phyloP scores from a whole-genome alignment of 2,113 vertebrate species.

The Catagonus wagneri region DNA sequence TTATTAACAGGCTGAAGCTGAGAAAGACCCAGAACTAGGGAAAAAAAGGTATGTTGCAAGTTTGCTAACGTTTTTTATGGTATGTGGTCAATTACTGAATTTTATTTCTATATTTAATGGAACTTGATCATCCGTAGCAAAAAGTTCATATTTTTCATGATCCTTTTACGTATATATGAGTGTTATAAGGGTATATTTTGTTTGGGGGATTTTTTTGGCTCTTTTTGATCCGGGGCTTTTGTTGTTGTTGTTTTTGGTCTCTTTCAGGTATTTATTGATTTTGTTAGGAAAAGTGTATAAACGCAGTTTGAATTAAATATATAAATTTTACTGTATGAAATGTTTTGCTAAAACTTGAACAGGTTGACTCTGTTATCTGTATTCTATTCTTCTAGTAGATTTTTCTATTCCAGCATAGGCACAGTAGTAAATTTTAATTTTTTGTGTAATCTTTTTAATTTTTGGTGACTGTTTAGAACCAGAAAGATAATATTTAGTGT shows the following conservation, averaged over 20 bases:
- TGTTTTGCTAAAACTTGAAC: constrained; percentile 21
- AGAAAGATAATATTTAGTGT: background rate
- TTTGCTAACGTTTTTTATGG: constrained; percentile 16
- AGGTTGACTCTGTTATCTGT: background rate
- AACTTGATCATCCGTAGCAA: background rate
- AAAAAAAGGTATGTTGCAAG: constrained; percentile 83
- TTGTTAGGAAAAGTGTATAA: constrained; percentile 1
- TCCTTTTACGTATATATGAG: background rate
- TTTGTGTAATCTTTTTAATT: background rate
- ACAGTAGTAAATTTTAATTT: constrained; percentile 6
- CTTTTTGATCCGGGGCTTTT: background rate
- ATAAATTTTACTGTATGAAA: constrained; percentile 25
- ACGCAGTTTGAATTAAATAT: constrained; percentile 46
- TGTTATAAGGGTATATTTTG: background rate
- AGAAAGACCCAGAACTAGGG: constrained; percentile 72
- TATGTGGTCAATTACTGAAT: constrained; percentile 36
- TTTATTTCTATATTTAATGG: constrained; percentile 50
- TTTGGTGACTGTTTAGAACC: constrained; percentile 6
- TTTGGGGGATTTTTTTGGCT: background rate
- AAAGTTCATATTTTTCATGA: background rate
- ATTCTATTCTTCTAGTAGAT: constrained; percentile 16
- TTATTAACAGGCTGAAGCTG: constrained; percentile 81
- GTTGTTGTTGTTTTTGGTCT: background rate
- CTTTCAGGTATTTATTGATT: background rate
- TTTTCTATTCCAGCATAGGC: constrained; percentile 36